Evolutionary conservation across 1,140 invertebrate species (phyloP), one percentile per base, ranked within the genome.

Genomic region (Achatina immaculata): DNA sequence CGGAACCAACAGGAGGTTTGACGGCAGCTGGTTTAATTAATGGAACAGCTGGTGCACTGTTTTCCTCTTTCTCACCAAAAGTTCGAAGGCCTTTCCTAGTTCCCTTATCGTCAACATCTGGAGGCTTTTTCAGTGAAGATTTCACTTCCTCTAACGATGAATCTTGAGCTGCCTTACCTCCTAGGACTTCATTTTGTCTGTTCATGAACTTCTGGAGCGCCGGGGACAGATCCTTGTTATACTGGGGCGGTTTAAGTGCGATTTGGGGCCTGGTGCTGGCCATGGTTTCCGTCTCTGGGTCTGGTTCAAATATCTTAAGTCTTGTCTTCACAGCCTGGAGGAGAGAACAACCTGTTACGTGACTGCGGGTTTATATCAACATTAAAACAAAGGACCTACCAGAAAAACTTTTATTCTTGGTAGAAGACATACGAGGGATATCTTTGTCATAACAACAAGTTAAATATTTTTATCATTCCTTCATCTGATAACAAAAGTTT

Each of bases 261-360:
- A 24, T 55, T 24, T 55, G 51, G 14, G 51, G 51, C n/a, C 21
- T 55, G 14, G 51, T 55, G 28, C 42, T 34, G 43, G 69, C 69
- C 69, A 72, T 72, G 24, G 6, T 42, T 72, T 43, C 69, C 21
- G 38, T 11, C 38, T 45, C 69, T 45, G 36, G 36, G 40, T 6
- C 40, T 6, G 19, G 2, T n/a, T 72, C 69, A 43, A 72, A 72
- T 7, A 72, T 16, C 42, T 72, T 72, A 11, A 72, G n/a, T 72
- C 69, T 72, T 14, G 16, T 42, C 28, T 72, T 72, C 38, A 72
- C 69, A 24, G 19, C 69, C 69, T 72, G 38, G 36, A n/a, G 69
- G 7, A 72, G 9, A 72, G 11, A 72, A 45, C 1, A 31, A 55
- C 14, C n/a, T n/a, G n/a, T n/a, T n/a, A n/a, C n/a, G n/a, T n/a